phyloP scores from a whole-genome alignment of 2,113 vertebrate species.

The Amphilophus citrinellus region DNA sequence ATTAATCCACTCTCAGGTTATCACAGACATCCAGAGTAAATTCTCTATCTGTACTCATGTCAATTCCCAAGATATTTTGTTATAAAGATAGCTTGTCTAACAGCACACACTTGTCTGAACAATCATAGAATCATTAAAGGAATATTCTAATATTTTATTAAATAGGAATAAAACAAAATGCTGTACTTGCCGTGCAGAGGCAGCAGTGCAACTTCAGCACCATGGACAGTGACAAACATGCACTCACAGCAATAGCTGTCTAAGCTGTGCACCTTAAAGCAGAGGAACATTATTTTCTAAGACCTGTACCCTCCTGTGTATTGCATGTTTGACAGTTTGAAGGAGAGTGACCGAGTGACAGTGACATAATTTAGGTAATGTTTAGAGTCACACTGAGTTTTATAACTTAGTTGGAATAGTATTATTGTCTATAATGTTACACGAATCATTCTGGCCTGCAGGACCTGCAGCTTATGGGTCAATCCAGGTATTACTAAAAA shows the following conservation, averaged over 20 bases:
- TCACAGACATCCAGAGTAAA: neutral
- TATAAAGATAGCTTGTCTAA: neutral
- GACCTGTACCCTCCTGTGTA: neutral
- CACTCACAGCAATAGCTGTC: neutral
- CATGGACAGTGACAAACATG: neutral
- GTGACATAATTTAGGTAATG: too few relatives aligned
- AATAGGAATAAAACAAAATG: neutral
- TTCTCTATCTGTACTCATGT: neutral
- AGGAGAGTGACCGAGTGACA: too few relatives aligned
- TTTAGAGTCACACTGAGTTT: too few relatives aligned
- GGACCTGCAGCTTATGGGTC: too few relatives aligned
- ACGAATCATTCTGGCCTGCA: neutral
- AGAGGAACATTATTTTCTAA: neutral
- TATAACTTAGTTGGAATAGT: too few relatives aligned
- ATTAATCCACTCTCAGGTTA: neutral
- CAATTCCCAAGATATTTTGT: neutral
- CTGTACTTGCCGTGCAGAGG: neutral
- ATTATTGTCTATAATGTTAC: too few relatives aligned
- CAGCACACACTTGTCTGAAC: neutral
- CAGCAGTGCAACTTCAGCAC: neutral
- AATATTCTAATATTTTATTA: neutral
- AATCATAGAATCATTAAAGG: neutral
- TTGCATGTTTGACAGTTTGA: neutral
- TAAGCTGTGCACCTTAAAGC: neutral
- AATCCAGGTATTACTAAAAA: too few relatives aligned